Evolutionary conservation across 1,140 invertebrate species (phyloP).

Genomic region (Caerostris darwini): DNA sequence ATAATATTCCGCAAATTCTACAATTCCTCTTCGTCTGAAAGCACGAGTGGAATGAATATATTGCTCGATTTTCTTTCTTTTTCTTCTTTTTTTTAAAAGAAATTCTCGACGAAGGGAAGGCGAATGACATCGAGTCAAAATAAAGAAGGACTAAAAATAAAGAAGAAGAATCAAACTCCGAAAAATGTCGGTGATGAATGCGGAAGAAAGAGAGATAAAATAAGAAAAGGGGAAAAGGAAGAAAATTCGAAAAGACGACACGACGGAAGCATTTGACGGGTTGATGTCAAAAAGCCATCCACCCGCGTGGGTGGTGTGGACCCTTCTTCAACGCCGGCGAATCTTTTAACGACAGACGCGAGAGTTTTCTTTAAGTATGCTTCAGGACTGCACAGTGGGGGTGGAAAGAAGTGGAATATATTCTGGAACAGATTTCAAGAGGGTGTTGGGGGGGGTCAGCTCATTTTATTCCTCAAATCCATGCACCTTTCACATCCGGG

Average conservation of each 20-base stretch:
- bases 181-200: not conserved
- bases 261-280: conserved; percentile 44
- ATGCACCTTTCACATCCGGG: not conserved
- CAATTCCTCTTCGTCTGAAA: too few relatives aligned
- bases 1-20: too few relatives aligned
- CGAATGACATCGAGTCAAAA: conserved; percentile 22
- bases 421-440: not conserved
- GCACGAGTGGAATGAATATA: not conserved
- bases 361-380: conserved; percentile 42
- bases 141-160: not conserved
- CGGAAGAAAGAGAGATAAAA: conserved; percentile 24
- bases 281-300: conserved; percentile 54
- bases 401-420: not conserved
- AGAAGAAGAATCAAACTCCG: conserved; percentile 5
- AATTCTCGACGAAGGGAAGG: not conserved
- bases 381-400: not conserved
- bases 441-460: not conserved
- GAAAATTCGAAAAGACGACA: conserved; percentile 45
- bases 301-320: not conserved
- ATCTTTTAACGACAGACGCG: conserved; percentile 31
- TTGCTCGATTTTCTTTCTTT: not conserved
- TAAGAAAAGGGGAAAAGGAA: not conserved
- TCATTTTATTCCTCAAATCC: conserved; percentile 44
- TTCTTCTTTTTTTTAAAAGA: not conserved
- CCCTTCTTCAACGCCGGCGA: not conserved